phyloP scores from a whole-genome alignment of 64 coral and sea anemone species.

The Pocillopora verrucosa region DNA sequence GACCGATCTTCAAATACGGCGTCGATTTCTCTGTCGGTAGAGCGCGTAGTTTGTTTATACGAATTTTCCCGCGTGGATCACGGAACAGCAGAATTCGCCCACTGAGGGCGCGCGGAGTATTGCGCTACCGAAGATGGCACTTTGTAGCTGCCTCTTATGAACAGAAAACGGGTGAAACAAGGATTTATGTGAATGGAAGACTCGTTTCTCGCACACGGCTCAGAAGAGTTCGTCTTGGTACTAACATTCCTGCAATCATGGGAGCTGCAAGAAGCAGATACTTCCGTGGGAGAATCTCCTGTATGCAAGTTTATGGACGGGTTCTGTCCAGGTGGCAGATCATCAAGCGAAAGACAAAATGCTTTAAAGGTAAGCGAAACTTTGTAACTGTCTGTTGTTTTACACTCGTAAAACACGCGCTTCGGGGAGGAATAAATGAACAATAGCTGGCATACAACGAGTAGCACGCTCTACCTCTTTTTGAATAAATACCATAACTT shows the following conservation, averaged over 20 bases:
- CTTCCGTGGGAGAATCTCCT: conserved; percentile 38
- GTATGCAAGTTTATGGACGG: conserved; percentile 46
- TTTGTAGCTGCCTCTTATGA: conserved; percentile 26
- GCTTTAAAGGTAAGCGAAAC: conserved; percentile 26
- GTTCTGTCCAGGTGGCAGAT: conserved; percentile 10
- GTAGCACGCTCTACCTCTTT: too few species aligned
- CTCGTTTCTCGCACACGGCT: conserved; percentile 29
- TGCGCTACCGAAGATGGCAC: conserved; percentile 18
- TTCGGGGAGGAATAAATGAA: too few species aligned
- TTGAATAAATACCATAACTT: too few species aligned
- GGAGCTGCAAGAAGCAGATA: conserved; percentile 8
- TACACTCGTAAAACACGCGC: not conserved
- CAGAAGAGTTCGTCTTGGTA: not conserved
- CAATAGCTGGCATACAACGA: too few species aligned
- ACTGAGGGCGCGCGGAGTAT: not conserved
- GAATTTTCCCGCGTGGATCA: conserved; percentile 11
- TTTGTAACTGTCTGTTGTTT: not conserved
- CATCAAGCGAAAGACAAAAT: conserved; percentile 1
- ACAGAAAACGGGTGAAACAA: conserved; percentile 12
- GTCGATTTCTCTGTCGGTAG: conserved; percentile 35
- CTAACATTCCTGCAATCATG: conserved; percentile 21
- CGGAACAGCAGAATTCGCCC: not conserved
- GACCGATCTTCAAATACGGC: conserved; percentile 49
- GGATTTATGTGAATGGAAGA: conserved; percentile 19
- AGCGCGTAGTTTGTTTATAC: not conserved